Evolutionary conservation across 1,140 invertebrate genomes (phyloP), one percentile per base, ranked within the genome.

Genomic region (Drosophila biarmipes): DNA sequence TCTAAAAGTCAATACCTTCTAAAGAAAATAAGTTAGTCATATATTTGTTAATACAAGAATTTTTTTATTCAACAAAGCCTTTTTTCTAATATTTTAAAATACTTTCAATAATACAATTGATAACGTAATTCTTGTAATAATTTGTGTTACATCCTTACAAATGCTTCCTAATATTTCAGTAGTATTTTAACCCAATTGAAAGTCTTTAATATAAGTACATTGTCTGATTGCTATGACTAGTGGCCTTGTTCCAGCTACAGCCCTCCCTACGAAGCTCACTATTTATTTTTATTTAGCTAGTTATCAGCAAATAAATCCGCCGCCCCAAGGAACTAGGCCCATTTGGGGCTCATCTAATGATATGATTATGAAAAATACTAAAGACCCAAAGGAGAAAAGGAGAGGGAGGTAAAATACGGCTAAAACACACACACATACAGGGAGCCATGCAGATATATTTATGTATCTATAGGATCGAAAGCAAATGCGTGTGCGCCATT

Each of bases 401-500:
- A 69, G 51, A 62, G 61, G 55, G 49, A 43, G 51, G 74, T 74
- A 85, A 85, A 80, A 80, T 85, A 85, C 69, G 80, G 67, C 64
- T 42, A 54, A 71, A 42, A 63, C 42, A 54, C 48, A 31, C 27
- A 59, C 15, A 49, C 31, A 34, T 11, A 11, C 21, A 19, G 27
- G 40, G 38, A 54, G 37, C 42, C 55, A 45, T 45, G 56, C 77
- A 73, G 71, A 58, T 73, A 54, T 46, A 63, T 57, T 57, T 64
- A 54, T 79, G 72, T 84, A 87, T 82, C 79, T 89, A 72, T 76
- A 49, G 76, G 64, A 89, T 89, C 85, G 79, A 89, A 89, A 89
- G 75, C 63, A 89, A 89, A 89, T 89, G 84, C 84, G 76, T 89
- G 79, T 80, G 76, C 72, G 84, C 84, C 84, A 89, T 89, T 89